A percentile compares a stretch with the other conserved stretches of the same genome.
Conservation (phyloP, 2,888 invertebrate genomes). For the Anagyrus pseudococci region DNA sequence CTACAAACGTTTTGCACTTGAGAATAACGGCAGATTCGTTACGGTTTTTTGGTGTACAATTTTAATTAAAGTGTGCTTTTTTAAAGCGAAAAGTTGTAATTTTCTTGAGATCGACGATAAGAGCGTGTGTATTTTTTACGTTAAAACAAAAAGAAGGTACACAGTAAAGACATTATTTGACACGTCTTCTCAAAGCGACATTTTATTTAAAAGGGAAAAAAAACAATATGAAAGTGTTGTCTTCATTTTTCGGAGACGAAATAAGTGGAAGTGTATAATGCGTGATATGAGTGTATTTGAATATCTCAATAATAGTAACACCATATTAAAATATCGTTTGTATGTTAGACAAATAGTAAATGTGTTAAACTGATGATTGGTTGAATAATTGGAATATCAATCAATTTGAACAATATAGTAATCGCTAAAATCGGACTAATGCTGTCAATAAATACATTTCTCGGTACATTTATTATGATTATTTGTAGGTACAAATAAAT, state of each 20-base stretch:
- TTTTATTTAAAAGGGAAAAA: conserved; percentile 24
- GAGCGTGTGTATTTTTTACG: conserved; percentile 30
- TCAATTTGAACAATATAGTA: no score
- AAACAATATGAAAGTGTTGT: conserved; percentile 34
- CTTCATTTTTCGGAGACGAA: conserved; percentile 35
- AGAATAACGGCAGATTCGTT: conserved; percentile 6
- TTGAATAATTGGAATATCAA: conserved; percentile 40
- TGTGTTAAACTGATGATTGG: conserved; percentile 46
- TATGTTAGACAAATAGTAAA: conserved; percentile 51
- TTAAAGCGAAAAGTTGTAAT: no score
- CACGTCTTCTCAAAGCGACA: conserved; percentile 29
- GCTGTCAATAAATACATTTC: conserved; percentile 25
- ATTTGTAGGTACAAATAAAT: conserved; percentile 43
- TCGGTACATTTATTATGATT: conserved; percentile 21
- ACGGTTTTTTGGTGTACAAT: conserved; percentile 22
- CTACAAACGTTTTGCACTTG: conserved; percentile 1
- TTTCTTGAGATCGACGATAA: neutral
- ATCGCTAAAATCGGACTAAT: conserved; percentile 29
- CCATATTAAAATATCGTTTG: conserved; percentile 48
- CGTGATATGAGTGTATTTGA: conserved; percentile 44
- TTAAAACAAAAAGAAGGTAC: conserved; percentile 15
- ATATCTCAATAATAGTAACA: conserved; percentile 46
- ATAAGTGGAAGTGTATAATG: conserved; percentile 43
- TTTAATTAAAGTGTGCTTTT: no score
- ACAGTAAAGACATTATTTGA: conserved; percentile 24